Conservation (phyloP, 1,140 invertebrate species). For the Euschistus heros region DNA sequence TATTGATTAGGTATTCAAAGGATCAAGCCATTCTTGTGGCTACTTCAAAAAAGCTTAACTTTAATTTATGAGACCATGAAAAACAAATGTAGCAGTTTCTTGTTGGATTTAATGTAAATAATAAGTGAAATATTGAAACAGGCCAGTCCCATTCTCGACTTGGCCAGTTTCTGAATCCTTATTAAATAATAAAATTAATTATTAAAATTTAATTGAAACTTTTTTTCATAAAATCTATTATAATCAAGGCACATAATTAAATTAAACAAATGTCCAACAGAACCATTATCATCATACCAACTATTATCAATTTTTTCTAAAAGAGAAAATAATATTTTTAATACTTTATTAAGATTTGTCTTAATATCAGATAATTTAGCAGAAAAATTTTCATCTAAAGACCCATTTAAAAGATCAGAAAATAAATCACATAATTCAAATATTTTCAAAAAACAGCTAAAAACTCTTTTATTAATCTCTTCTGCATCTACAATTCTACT, state of each 20-base stretch:
- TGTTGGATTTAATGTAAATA: too few species aligned
- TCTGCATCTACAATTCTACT: too few species aligned
- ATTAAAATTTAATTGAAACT: background rate
- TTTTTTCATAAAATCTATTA: conserved; percentile 1
- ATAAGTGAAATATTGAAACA: too few species aligned
- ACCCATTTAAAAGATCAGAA: background rate
- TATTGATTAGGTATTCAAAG: too few species aligned
- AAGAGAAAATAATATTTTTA: conserved; percentile 3
- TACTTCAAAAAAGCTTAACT: too few species aligned
- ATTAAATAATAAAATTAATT: too few species aligned
- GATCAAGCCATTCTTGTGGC: too few species aligned
- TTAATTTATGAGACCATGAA: too few species aligned
- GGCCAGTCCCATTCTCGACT: too few species aligned
- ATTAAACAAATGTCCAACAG: background rate
- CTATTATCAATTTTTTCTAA: background rate
- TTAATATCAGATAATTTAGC: background rate
- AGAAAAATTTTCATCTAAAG: background rate
- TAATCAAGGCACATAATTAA: conserved; percentile 10
- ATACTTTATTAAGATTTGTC: background rate
- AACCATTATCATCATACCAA: background rate
- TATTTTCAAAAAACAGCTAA: background rate
- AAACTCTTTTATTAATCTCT: background rate
- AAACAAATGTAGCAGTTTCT: too few species aligned
- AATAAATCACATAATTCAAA: conserved; percentile 1
- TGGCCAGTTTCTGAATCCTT: too few species aligned